Evolutionary conservation across 1,140 invertebrate genomes (phyloP).

Genomic region (Prorops nasuta): DNA sequence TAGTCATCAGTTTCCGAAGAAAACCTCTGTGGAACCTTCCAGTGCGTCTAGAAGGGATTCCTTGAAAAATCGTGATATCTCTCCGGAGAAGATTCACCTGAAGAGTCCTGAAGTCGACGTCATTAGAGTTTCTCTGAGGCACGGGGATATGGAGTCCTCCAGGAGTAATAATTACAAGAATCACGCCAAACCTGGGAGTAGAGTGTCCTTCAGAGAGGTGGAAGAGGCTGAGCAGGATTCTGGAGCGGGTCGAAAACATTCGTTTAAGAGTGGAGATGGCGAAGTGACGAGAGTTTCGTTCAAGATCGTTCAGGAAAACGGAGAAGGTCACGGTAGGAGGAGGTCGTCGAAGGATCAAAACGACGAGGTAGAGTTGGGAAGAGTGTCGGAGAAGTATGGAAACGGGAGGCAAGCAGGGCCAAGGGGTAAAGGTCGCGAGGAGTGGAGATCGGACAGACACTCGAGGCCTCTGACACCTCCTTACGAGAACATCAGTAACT

Average conservation of each 20-base stretch:
- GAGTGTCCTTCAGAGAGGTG: too few relatives aligned
- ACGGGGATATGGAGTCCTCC: background rate
- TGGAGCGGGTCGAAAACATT: slow-evolving; percentile 11
- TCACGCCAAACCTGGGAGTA: too few relatives aligned
- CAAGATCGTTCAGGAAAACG: background rate
- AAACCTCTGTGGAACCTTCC: too few relatives aligned
- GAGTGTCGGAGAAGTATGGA: slow-evolving; percentile 3
- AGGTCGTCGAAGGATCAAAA: background rate
- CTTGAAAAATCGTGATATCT: slow-evolving; percentile 18
- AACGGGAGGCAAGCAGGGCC: slow-evolving; percentile 4
- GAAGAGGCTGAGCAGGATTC: slow-evolving; percentile 20
- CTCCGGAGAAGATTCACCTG: background rate
- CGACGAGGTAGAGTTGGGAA: slow-evolving; percentile 12
- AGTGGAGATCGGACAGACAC: slow-evolving; percentile 31
- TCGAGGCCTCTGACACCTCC: slow-evolving; percentile 43
- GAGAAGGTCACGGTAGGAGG: background rate
- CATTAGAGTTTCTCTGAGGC: background rate
- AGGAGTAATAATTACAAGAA: too few relatives aligned
- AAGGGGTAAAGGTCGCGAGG: slow-evolving; percentile 13
- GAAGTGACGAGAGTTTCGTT: slow-evolving; percentile 5
- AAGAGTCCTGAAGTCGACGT: background rate
- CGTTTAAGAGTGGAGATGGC: slow-evolving; percentile 17
- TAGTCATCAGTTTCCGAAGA: too few relatives aligned
- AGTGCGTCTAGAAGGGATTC: slow-evolving; percentile 24
- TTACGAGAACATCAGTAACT: slow-evolving; percentile 10